phyloP scores from a whole-genome alignment of 30 jellyfish, hydroid and myxozoan species.

The Cassiopea xamachana region DNA sequence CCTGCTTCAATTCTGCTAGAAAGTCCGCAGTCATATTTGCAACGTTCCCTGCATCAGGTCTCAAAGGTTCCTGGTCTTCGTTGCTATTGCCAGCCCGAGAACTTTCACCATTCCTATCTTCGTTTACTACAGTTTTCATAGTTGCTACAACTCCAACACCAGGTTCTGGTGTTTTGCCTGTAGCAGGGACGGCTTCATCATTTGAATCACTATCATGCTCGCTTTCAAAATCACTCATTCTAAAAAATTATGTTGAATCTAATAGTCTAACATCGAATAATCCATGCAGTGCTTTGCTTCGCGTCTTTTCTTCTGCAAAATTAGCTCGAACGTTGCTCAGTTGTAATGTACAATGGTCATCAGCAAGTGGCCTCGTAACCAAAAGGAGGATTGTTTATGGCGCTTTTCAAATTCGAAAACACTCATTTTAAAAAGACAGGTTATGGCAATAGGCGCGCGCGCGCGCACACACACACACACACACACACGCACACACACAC shows the following conservation, averaged over 20 bases:
- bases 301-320: background rate
- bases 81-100: background rate
- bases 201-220: constrained; percentile 73
- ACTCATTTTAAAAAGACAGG: no score
- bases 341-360: background rate
- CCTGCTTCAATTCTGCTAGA: constrained; percentile 51
- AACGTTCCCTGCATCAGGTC: constrained; percentile 10
- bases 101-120: background rate
- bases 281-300: background rate
- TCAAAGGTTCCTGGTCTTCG: constrained; percentile 9
- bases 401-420: no score
- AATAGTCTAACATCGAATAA: background rate
- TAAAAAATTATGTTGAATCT: background rate
- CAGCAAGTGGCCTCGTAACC: background rate
- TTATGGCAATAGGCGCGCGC: no score
- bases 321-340: background rate
- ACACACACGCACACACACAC: no score
- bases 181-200: constrained; percentile 48
- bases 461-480: no score
- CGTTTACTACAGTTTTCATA: no score
- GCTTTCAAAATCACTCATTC: constrained; percentile 68
- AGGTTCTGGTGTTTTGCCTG: constrained; percentile 17
- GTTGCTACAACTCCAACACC: background rate
- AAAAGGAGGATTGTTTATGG: background rate
- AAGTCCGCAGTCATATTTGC: constrained; percentile 40